These are phyloP conservation scores for Megaceryle torquata DNA, from an alignment of 2,113 vertebrate species.

Conservation along the genomic window DNA sequence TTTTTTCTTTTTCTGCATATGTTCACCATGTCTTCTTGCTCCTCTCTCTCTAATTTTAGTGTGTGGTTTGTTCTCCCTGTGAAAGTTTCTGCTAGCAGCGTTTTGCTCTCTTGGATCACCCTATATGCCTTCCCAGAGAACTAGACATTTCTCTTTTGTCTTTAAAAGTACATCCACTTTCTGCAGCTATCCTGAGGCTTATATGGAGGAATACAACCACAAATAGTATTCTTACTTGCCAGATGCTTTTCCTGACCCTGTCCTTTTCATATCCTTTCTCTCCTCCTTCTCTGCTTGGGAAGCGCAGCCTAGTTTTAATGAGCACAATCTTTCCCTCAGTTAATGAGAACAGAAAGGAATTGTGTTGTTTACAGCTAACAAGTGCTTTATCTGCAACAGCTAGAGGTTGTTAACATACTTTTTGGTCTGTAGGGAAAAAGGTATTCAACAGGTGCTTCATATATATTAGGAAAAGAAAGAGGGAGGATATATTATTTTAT, in stretches of 20 bases:
- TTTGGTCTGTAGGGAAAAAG: not conserved
- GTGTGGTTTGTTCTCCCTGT: not conserved
- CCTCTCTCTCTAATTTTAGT: not conserved
- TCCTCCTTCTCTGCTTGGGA: not conserved
- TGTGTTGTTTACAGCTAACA: not conserved
- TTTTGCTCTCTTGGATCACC: not conserved
- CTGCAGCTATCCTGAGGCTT: not conserved
- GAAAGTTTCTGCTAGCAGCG: not conserved
- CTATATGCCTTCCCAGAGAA: not conserved
- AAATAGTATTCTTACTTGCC: not conserved
- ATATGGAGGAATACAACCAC: not conserved
- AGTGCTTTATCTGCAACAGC: not conserved
- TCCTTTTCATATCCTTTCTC: not conserved
- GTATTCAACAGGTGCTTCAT: not conserved
- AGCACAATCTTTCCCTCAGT: not conserved
- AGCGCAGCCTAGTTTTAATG: not conserved
- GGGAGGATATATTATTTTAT: not conserved
- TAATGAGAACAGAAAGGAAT: constrained; percentile 10
- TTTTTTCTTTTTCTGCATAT: not conserved
- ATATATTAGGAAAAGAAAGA: not conserved
- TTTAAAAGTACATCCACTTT: not conserved
- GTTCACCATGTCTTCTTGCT: not conserved
- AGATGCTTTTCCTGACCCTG: not conserved
- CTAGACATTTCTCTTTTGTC: not conserved
- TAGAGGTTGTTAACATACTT: not conserved